Conservation (phyloP, 2,888 invertebrate species). For the Meloe dianella region DNA sequence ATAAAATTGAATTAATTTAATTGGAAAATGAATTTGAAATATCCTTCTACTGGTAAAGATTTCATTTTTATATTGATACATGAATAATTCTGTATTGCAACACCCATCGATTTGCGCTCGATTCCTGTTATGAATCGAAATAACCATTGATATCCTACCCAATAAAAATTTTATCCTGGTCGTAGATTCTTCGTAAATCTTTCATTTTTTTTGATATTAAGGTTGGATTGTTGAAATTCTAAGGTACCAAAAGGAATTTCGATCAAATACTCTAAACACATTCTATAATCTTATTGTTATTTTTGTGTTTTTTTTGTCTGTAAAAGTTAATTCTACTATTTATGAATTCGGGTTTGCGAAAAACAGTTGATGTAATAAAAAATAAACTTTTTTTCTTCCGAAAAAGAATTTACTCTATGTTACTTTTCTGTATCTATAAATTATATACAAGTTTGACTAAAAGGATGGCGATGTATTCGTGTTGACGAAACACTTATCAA, state of each 20-base stretch:
- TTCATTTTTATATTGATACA: background rate
- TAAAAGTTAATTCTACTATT: too few species aligned
- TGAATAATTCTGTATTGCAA: slow-evolving; percentile 13
- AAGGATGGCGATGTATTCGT: background rate
- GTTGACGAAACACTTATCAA: background rate
- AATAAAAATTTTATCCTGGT: slow-evolving; percentile 16
- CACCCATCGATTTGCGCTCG: slow-evolving; percentile 15
- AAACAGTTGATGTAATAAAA: too few species aligned
- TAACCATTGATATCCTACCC: slow-evolving; percentile 4
- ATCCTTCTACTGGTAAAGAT: background rate
- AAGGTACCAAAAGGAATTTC: background rate
- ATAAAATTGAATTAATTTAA: background rate
- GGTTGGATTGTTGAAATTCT: background rate
- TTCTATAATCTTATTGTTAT: too few species aligned
- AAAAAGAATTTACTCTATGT: background rate
- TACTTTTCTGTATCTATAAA: background rate
- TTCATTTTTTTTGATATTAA: background rate
- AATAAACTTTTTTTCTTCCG: background rate
- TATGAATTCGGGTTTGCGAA: too few species aligned
- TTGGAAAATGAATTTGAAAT: background rate
- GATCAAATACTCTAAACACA: too few species aligned
- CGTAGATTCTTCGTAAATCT: background rate
- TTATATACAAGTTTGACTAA: background rate
- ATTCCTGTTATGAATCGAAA: slow-evolving; percentile 16
- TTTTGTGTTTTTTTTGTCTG: too few species aligned